These are phyloP conservation scores for Leptinotarsa texana DNA, from an alignment of 1,140 invertebrate genomes.

Conservation along the genomic window DNA sequence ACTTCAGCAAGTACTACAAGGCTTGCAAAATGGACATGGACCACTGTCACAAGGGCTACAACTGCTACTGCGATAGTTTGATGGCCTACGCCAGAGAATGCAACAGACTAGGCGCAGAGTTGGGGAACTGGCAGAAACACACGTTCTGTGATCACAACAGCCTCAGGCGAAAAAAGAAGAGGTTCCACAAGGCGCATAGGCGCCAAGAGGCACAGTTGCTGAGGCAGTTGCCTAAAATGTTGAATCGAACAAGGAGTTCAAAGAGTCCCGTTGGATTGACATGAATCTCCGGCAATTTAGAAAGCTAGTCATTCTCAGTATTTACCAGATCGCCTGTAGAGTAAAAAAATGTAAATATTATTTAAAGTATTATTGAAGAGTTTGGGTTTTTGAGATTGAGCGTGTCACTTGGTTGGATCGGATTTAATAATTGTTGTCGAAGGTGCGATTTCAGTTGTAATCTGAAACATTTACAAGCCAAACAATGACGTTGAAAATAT, in stretches of 20 bases:
- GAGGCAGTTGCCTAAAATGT: slow-evolving; percentile 17
- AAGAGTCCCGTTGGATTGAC: neutral
- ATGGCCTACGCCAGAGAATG: slow-evolving; percentile 88
- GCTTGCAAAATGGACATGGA: slow-evolving; percentile 90
- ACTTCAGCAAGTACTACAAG: slow-evolving; percentile 77
- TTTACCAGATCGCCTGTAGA: slow-evolving; percentile 30
- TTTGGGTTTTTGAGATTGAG: neutral
- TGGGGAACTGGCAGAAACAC: slow-evolving; percentile 65
- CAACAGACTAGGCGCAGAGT: slow-evolving; percentile 70
- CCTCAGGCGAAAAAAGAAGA: neutral
- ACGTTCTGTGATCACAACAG: slow-evolving; percentile 43
- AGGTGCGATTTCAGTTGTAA: no score
- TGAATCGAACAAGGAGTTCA: slow-evolving; percentile 20
- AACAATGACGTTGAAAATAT: no score
- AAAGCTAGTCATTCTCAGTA: slow-evolving; percentile 45
- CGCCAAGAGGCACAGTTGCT: slow-evolving; percentile 1
- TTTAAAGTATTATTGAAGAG: slow-evolving; percentile 35
- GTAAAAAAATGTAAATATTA: slow-evolving; percentile 30
- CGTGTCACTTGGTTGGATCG: slow-evolving; percentile 1
- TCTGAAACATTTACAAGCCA: no score
- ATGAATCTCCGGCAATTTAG: slow-evolving; percentile 19
- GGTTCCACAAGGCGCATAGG: neutral
- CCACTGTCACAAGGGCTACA: slow-evolving; percentile 75
- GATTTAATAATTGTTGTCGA: no score
- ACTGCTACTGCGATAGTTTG: slow-evolving; percentile 88